These are phyloP conservation scores for Styela plicata DNA, from an alignment of 23 tunicate genomes.

Conservation along the genomic window DNA sequence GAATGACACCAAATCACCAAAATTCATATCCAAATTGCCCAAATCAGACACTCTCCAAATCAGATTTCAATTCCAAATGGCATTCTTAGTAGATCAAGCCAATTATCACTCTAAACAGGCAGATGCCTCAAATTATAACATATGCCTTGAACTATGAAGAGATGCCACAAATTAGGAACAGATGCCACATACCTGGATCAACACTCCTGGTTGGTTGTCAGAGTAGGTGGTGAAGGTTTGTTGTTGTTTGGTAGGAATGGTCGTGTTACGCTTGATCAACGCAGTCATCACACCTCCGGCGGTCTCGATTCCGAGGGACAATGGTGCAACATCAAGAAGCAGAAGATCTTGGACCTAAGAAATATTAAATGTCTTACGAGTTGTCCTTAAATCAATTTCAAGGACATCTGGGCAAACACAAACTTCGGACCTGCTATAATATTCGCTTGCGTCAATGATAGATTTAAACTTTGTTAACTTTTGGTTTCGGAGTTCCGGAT, in stretches of 20 bases:
- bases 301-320: constrained; percentile 97
- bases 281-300: constrained; percentile 99
- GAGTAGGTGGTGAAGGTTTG: constrained; percentile 93
- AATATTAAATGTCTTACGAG: background rate
- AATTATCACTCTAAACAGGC: too few species aligned
- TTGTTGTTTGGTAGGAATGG: constrained; percentile 97
- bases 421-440: too few species aligned
- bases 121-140: background rate
- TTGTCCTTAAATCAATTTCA: too few species aligned
- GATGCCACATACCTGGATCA: constrained; percentile 74
- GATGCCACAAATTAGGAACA: background rate
- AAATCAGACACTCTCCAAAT: too few species aligned
- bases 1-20: too few species aligned
- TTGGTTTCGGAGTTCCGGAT: too few species aligned
- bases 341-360: constrained; percentile 87
- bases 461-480: too few species aligned
- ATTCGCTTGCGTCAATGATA: too few species aligned
- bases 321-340: constrained; percentile 94
- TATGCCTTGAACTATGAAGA: background rate
- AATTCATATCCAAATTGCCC: too few species aligned
- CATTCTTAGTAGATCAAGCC: too few species aligned
- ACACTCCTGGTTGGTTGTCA: constrained; percentile 98
- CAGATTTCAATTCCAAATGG: too few species aligned
- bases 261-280: constrained; percentile 95
- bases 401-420: too few species aligned